Conservation (phyloP, 2,888 invertebrate genomes). For the Tipula confusa region DNA sequence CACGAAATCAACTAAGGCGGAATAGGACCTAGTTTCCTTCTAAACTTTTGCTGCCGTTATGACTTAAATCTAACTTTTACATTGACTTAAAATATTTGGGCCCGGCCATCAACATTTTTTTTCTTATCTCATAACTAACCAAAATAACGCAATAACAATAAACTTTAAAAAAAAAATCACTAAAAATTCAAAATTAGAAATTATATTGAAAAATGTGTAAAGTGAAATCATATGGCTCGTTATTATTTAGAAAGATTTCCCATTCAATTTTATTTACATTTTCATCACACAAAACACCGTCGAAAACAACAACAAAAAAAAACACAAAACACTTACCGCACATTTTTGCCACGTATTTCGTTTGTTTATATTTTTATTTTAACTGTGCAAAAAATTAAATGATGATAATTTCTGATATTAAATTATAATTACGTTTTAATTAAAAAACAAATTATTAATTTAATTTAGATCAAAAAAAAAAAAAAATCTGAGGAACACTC, state of each 20-base stretch:
- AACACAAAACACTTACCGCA: slow-evolving; percentile 29
- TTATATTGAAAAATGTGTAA: not conserved
- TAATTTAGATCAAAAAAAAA: too few relatives aligned
- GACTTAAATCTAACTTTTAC: too few relatives aligned
- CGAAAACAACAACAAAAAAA: not conserved
- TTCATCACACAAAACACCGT: not conserved
- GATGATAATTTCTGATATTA: too few relatives aligned
- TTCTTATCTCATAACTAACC: not conserved
- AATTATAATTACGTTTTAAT: too few relatives aligned
- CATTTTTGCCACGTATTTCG: slow-evolving; percentile 29
- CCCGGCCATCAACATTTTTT: not conserved
- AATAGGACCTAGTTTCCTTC: too few relatives aligned
- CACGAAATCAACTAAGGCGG: too few relatives aligned
- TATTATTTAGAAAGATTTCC: not conserved
- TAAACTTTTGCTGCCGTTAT: too few relatives aligned
- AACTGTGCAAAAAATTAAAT: not conserved
- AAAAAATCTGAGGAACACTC: too few relatives aligned
- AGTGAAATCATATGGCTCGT: not conserved
- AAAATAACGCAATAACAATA: not conserved
- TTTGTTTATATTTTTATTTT: slow-evolving; percentile 13
- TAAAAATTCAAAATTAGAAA: not conserved
- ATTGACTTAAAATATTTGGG: too few relatives aligned
- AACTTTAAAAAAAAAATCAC: not conserved
- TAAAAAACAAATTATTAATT: not conserved
- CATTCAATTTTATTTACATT: slow-evolving; percentile 12